These are phyloP conservation scores for Neodiprion virginianus DNA, from an alignment of 1,140 invertebrate genomes.

Conservation along the genomic window DNA sequence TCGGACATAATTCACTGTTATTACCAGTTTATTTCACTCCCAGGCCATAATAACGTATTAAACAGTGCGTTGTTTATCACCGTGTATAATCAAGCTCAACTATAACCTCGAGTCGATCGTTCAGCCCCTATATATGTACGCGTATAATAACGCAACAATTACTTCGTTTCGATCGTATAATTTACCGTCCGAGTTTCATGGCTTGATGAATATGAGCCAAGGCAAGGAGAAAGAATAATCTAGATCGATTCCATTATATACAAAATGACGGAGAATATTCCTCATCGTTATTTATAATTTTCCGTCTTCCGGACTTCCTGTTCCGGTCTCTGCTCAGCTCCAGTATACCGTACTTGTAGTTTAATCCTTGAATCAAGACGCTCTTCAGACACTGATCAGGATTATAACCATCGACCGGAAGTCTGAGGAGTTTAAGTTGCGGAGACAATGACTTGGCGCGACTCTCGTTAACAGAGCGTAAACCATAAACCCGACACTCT, in stretches of 20 bases:
- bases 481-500: no score
- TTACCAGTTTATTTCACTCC: not conserved
- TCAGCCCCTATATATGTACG: no score
- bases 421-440: not conserved
- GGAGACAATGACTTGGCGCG: not conserved
- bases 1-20: not conserved
- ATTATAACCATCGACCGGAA: not conserved
- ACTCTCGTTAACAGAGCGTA: not conserved
- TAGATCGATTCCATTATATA: no score
- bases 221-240: no score
- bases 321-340: not conserved
- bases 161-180: no score
- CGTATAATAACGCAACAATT: no score
- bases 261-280: no score
- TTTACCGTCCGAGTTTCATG: no score
- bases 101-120: not conserved
- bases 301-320: not conserved
- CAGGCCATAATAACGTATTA: no score
- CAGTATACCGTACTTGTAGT: not conserved
- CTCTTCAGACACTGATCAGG: no score
- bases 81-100: not conserved
- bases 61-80: not conserved
- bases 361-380: not conserved
- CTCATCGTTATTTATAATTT: slow-evolving; percentile 1
- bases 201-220: no score